Evolutionary conservation across 2,888 invertebrate species (phyloP).

Genomic region (Sarcophaga carnaria): DNA sequence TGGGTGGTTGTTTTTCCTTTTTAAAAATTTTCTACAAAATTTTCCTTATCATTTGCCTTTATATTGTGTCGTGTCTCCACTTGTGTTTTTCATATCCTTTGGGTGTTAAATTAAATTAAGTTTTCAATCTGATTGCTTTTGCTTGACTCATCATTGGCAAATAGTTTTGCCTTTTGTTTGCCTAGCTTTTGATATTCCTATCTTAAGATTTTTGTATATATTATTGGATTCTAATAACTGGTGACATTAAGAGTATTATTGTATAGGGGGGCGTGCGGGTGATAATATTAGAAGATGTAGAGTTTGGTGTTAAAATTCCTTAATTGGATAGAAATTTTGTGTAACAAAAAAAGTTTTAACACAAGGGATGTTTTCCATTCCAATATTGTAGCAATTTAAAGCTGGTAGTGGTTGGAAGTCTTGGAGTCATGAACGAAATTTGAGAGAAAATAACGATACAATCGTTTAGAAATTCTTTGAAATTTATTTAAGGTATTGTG

Average conservation of each 20-base stretch:
- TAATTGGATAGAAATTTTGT: constrained; percentile 11
- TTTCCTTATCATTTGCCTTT: neutral
- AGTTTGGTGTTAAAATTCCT: neutral
- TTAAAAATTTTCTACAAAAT: neutral
- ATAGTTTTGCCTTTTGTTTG: constrained; percentile 1
- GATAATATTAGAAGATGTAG: neutral
- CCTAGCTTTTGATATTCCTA: no score
- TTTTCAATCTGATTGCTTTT: constrained; percentile 49
- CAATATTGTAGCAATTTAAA: no score
- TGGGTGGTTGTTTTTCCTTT: constrained; percentile 23
- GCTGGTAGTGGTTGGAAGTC: no score
- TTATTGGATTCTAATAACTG: constrained; percentile 16
- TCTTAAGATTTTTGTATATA: no score
- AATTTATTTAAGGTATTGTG: no score
- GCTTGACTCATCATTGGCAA: constrained; percentile 8
- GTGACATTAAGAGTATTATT: constrained; percentile 19
- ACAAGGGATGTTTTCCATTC: no score
- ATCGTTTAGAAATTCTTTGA: no score
- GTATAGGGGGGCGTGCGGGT: neutral
- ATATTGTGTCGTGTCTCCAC: no score
- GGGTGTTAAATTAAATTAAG: constrained; percentile 62
- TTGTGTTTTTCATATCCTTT: constrained; percentile 24
- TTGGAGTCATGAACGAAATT: no score
- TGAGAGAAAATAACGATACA: no score
- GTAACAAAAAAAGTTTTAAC: no score